Percentiles rank a stretch among this genome's conserved stretches.
phyloP scores from a whole-genome alignment of 2,113 vertebrate genomes.

The Leptodactylus fuscus region DNA sequence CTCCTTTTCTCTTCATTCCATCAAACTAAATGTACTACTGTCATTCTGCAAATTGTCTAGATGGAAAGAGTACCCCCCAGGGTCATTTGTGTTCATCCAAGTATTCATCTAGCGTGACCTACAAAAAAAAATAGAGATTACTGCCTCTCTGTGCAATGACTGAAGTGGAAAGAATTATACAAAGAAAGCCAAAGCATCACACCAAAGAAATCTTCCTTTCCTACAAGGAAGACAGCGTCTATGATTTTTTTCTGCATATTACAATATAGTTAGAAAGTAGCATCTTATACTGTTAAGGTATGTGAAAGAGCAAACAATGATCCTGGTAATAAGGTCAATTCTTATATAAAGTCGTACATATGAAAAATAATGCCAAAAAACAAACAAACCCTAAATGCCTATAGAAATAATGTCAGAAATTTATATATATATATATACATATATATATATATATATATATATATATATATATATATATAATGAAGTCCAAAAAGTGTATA shows the following conservation, averaged over 20 bases:
- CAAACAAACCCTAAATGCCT: no score
- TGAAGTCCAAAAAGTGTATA: no score
- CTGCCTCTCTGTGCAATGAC: constrained; percentile 43
- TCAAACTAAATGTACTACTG: constrained; percentile 40
- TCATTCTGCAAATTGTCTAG: constrained; percentile 52
- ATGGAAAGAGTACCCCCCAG: constrained; percentile 57
- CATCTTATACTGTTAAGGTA: background rate
- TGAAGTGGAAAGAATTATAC: constrained; percentile 53
- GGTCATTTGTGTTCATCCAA: constrained; percentile 58
- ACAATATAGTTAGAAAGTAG: background rate
- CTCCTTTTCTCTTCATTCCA: constrained; percentile 34
- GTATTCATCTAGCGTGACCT: constrained; percentile 59
- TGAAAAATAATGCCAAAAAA: no score
- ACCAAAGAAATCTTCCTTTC: background rate
- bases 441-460: no score
- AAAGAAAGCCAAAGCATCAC: constrained; percentile 36
- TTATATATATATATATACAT: no score
- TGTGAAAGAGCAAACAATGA: background rate
- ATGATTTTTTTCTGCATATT: background rate
- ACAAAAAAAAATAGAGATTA: constrained; percentile 49
- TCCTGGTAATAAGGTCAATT: no score
- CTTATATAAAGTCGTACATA: no score
- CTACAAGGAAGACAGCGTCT: background rate
- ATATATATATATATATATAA: no score
- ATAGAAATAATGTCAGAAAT: no score